Conservation (phyloP, 2,888 invertebrate species). For the Hirtodrosophila alboralis region DNA sequence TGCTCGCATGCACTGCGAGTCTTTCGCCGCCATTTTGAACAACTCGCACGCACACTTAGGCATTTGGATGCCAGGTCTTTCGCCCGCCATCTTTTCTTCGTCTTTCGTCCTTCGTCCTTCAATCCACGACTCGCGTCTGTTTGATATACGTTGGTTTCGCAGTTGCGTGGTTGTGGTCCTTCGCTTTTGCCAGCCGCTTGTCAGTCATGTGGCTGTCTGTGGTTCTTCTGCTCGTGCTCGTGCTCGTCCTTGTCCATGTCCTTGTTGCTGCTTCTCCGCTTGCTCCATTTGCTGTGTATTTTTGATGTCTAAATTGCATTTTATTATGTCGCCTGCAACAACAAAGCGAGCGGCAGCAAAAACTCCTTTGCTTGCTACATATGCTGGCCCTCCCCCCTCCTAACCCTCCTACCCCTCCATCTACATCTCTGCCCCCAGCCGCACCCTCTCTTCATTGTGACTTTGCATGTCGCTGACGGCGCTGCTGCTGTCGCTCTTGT, state of each 20-base stretch:
- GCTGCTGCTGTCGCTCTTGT: conserved; percentile 54
- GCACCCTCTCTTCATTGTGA: conserved; percentile 36
- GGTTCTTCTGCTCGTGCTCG: conserved; percentile 26
- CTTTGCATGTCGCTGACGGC: conserved; percentile 49
- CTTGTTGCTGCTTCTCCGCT: conserved; percentile 39
- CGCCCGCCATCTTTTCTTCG: conserved; percentile 6
- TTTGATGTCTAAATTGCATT: conserved; percentile 81
- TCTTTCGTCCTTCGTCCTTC: conserved; percentile 23
- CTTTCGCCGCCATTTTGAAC: conserved; percentile 47
- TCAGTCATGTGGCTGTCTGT: conserved; percentile 67
- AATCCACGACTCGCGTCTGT: conserved; percentile 27
- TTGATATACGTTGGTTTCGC: conserved; percentile 25
- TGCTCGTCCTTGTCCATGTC: conserved; percentile 16
- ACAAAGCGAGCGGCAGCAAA: conserved; percentile 32
- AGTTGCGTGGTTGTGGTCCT: conserved; percentile 37
- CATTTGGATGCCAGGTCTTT: conserved; percentile 41
- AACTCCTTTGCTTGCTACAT: conserved; percentile 55
- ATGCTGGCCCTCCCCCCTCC: conserved; percentile 43
- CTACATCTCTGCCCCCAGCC: background rate
- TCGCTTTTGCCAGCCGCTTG: conserved; percentile 52
- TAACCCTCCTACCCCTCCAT: conserved; percentile 2
- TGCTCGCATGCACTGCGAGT: conserved; percentile 60
- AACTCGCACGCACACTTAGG: conserved; percentile 57
- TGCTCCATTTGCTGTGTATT: conserved; percentile 76
- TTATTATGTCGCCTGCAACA: conserved; percentile 77